A percentile compares a stretch with the other conserved stretches of the same genome.
Evolutionary conservation across 2,888 invertebrate genomes (phyloP).

Genomic region (Chrysolina americana): DNA sequence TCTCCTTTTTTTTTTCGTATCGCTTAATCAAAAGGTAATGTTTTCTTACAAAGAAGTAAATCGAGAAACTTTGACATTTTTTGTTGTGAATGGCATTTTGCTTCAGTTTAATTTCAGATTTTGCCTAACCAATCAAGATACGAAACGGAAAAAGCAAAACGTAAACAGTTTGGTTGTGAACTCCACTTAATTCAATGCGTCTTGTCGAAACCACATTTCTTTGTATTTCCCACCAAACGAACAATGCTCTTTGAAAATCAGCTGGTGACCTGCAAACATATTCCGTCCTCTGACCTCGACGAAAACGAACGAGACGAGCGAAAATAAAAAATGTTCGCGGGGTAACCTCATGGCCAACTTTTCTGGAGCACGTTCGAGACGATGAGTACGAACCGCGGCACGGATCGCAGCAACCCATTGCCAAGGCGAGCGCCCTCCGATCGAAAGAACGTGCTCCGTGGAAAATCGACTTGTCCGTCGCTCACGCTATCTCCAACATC

Average conservation of each 20-base stretch:
- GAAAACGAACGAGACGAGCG: neutral
- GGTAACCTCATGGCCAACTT: slow-evolving; percentile 31
- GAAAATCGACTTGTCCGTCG: neutral
- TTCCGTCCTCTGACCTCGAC: slow-evolving; percentile 16
- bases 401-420: neutral
- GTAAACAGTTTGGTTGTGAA: too few relatives aligned
- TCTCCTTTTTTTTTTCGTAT: too few relatives aligned
- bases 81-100: too few relatives aligned
- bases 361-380: slow-evolving; percentile 44
- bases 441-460: slow-evolving; percentile 5
- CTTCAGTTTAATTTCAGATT: too few relatives aligned
- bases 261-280: slow-evolving; percentile 16
- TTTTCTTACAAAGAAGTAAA: too few relatives aligned
- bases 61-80: too few relatives aligned
- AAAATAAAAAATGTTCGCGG: slow-evolving; percentile 25
- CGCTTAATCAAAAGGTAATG: too few relatives aligned
- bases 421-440: neutral
- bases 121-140: too few relatives aligned
- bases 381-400: slow-evolving; percentile 28
- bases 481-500: neutral
- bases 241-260: neutral
- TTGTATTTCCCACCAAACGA: neutral
- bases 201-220: neutral
- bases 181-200: neutral
- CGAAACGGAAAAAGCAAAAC: too few relatives aligned